Base-by-base conservation (phyloP, 2,113 vertebrate species). In the Petrocephalus zakoni region DNA sequence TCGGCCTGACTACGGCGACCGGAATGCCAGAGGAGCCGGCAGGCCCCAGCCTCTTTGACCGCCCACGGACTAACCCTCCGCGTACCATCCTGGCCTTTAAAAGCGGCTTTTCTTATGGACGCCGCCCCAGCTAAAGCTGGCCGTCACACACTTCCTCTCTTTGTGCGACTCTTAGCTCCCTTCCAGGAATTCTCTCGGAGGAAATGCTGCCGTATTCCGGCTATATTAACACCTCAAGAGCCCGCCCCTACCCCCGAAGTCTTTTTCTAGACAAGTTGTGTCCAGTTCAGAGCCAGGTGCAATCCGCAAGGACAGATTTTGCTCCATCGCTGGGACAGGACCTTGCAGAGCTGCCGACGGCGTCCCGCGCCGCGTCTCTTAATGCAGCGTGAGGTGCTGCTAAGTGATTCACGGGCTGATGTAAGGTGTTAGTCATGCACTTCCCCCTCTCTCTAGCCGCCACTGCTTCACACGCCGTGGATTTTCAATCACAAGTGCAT, bases 161-260 rank as follows among this genome's bases (percentile, higher is more conserved):
- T 96, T 95, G 94, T 95, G 92, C 92, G 82, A 90, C 88, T 89
- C 90, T 49, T 92, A 91, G 89, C 91, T 91, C 91, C 87, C 91
- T 95, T 96, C 95, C 95, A 93, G 94, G 95, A 95, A 96, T 96
- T 96, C 93, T 95, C 89, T 89, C 4, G 86, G 90, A 92, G 94
- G 94, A 95, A 95, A 92, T 85, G 87, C 51, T 25, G 83, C 68
- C 42, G 87, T 88, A 91, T 95, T 93, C 92, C 92, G 88, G 92
- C 88, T 90, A 89, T 82, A 91, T 94, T 92, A 94, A 93, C 91
- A 87, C 91, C 87, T 92, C 87, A 85, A 58, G 75, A 86, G 88
- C 91, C 81, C 78, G 0, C 81, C 61, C 52, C 52, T 51, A 37
- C 68, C 29, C 49, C 2, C 19, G n/a, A 37, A 25, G 15, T 29